Conservation (phyloP, 2,797 vertebrate genomes). For the Euphonia xanthogaster region DNA sequence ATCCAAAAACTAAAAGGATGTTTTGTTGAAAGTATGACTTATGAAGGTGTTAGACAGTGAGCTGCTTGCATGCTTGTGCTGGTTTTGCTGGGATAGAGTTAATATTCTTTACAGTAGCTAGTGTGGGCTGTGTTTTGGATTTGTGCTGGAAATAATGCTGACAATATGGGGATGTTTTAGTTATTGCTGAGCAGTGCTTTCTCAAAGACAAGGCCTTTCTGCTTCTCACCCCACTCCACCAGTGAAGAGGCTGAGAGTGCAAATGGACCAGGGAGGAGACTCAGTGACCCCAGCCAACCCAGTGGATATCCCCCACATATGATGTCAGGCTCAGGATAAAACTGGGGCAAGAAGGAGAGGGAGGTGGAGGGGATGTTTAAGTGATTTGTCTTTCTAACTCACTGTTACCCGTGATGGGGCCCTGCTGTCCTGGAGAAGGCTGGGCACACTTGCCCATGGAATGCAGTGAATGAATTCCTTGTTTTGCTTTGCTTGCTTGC, state of each 20-base stretch:
- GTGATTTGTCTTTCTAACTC: background rate
- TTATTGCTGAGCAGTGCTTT: background rate
- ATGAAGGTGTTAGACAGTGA: background rate
- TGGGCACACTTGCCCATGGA: background rate
- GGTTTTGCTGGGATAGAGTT: background rate
- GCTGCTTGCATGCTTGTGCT: background rate
- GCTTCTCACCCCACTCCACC: background rate
- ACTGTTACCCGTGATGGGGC: background rate
- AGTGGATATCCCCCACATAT: background rate
- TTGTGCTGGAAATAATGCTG: background rate
- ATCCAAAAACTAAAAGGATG: background rate
- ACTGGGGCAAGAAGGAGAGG: background rate
- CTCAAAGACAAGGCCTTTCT: background rate
- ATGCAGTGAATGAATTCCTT: background rate
- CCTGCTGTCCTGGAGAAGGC: background rate
- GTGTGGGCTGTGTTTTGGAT: background rate
- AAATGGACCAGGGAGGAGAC: background rate
- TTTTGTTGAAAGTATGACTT: background rate
- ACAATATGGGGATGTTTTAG: background rate
- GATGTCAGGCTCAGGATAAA: background rate
- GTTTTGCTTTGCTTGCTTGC: background rate
- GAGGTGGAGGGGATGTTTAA: background rate
- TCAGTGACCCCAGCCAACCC: background rate
- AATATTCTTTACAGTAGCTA: background rate
- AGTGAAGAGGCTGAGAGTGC: background rate